These are phyloP conservation scores for Psettodes erumei DNA, from an alignment of 2,113 vertebrate species.

Conservation along the genomic window DNA sequence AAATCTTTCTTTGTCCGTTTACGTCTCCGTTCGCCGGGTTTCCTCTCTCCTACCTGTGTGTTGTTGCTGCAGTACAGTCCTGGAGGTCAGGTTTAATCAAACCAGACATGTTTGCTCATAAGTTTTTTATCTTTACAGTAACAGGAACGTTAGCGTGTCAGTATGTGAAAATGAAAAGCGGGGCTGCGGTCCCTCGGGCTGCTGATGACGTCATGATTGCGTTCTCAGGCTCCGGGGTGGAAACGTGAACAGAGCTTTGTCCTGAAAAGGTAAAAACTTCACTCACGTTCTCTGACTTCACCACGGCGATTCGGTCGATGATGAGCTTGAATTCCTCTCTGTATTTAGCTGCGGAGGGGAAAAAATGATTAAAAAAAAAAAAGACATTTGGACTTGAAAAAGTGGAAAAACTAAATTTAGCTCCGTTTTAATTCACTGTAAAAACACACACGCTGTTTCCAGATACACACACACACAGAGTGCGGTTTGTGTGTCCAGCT, in stretches of 20 bases:
- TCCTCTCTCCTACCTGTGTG: too few relatives aligned
- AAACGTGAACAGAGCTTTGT: not conserved
- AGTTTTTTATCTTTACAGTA: too few relatives aligned
- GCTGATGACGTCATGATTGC: not conserved
- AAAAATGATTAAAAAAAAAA: not conserved
- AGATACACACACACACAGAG: not conserved
- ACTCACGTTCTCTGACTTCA: slow-evolving; percentile 87
- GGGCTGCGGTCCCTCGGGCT: slow-evolving; percentile 30
- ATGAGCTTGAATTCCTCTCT: slow-evolving; percentile 86
- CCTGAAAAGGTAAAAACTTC: slow-evolving; percentile 57
- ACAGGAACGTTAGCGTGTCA: too few relatives aligned
- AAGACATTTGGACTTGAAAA: slow-evolving; percentile 32
- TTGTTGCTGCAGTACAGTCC: too few relatives aligned
- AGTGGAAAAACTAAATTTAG: slow-evolving; percentile 24
- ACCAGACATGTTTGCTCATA: too few relatives aligned
- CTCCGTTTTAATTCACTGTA: not conserved
- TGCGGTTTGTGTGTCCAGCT: too few relatives aligned
- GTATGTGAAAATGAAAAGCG: slow-evolving; percentile 25
- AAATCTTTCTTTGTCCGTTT: too few relatives aligned
- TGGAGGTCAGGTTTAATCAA: too few relatives aligned
- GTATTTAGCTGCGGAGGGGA: slow-evolving; percentile 82
- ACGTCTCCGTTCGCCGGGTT: too few relatives aligned
- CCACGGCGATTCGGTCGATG: slow-evolving; percentile 83
- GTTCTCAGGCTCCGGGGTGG: too few relatives aligned
- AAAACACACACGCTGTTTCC: not conserved